Base-by-base conservation (phyloP, 2,888 invertebrate species). In the Macrophya alboannulata region DNA sequence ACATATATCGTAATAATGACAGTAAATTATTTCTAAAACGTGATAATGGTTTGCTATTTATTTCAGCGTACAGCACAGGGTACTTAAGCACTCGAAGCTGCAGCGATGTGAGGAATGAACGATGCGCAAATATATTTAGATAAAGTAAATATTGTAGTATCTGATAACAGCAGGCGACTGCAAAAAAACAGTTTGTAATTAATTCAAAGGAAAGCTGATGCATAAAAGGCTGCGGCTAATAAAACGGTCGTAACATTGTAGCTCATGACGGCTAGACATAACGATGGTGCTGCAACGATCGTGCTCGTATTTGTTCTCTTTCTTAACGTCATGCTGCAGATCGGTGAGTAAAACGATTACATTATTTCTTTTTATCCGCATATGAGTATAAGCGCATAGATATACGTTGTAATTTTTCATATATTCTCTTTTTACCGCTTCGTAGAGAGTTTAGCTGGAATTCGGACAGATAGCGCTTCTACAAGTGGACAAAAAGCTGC, bases 361-460 rank as follows among this genome's bases (percentile, higher is more conserved):
- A 40, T 31, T 21, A 9, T 62, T n/a, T 21, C n/a, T n/a, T 62
- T 62, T 17, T 45, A 1, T 45, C 9, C 15, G 4, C 15, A 51
- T 62, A 62, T 12, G 17, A 25, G 10, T 4, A 62, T n/a, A 31
- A 31, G 31, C 15, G 1, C 10, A n/a, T 17, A 55, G 5, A 12
- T 55, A 55, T n/a, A 55, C 1, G 10, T 55, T 55, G 31, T 17
- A 17, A 31, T 68, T 68, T 68, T 5, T 17, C n/a, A 31, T 68
- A 15, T 15, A 12, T 17, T 15, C 55, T 68, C 17, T 68, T 37
- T 31, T 68, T 68, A 10, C 37, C 68, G 68, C 68, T 68, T 17
- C 43, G 84, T 79, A 72, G 71, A 86, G 79, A 85, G 85, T 86
- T 85, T 85, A 51, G 76, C 85, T 25, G 84, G 81, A 79, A 83